Base-by-base conservation (phyloP, 2,888 invertebrate species). In the Encarsia formosa region DNA sequence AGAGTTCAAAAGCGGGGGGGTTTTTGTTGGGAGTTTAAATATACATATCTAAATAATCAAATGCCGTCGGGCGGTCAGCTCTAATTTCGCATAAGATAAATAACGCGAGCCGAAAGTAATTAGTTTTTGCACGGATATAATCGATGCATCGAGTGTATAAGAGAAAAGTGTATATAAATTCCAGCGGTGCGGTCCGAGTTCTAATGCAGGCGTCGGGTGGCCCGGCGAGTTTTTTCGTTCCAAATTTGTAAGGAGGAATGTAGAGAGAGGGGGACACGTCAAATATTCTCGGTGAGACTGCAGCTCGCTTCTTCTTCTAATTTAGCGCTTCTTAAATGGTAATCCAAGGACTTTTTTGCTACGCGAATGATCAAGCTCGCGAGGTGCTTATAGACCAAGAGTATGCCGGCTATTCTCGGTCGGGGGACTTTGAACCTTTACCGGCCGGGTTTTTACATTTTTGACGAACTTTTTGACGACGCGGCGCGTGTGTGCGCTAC, bases 171-270 rank as follows among this genome's bases (percentile, higher is more conserved):
- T 15, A 31, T 37, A 4, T 32, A 8, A 20, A 16, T 6, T 19
- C 13, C 43, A 18, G 9, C 20, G 18, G 11, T 20, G 18, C 31
- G 15, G 20, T 26, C 20, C 11, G 22, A 35, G 20, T 35, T 43
- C 51, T 55, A 51, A 51, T 52, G 34, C 38, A 62, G 58, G 62
- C 61, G 63, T 62, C 53, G 59, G 56, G 56, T 57, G 61, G 52
- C 60, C 58, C 56, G 59, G 60, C 61, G 57, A 62, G 56, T 63
- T 65, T 64, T 65, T 58, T 34, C 26, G 22, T 40, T 52, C 59
- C 59, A 64, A 65, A 65, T 67, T 65, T 64, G 64, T 66, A 63
- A 62, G 61, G 59, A 56, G 63, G 64, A 60, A 62, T 62, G 61
- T 61, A 59, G 63, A 64, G 58, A 62, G 57, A n/a, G 35, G 13